These are phyloP conservation scores for Phytoseiulus persimilis DNA, from an alignment of 2,888 invertebrate species.

Conservation along the genomic window DNA sequence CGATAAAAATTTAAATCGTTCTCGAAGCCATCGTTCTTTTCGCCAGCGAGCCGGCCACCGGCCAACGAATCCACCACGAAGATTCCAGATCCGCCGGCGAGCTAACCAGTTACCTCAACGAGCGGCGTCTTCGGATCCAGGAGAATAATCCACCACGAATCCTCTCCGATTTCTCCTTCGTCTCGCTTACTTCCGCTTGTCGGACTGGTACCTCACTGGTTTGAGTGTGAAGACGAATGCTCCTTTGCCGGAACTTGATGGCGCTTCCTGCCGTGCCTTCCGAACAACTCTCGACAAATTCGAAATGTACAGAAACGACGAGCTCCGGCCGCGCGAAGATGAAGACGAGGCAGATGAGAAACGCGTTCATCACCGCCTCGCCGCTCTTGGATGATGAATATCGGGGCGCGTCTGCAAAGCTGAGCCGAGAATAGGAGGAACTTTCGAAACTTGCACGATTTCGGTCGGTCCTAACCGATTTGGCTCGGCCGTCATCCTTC, in stretches of 20 bases:
- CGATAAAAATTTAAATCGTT: constrained; percentile 34
- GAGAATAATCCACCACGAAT: neutral
- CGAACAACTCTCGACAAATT: neutral
- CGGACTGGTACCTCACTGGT: too few relatives aligned
- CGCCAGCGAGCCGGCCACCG: neutral
- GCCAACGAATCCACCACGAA: neutral
- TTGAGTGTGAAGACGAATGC: too few relatives aligned
- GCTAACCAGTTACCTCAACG: neutral
- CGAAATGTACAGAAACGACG: neutral
- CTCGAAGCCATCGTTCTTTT: constrained; percentile 27
- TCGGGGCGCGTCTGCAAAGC: neutral
- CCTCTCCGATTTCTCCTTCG: too few relatives aligned
- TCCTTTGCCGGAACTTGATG: too few relatives aligned
- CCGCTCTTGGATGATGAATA: neutral
- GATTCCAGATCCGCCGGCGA: neutral
- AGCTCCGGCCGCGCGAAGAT: neutral
- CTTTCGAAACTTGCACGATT: neutral
- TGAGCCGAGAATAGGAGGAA: neutral
- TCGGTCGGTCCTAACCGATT: neutral
- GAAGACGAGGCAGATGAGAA: neutral
- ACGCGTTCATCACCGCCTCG: neutral
- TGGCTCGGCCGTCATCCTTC: neutral
- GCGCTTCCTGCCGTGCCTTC: neutral
- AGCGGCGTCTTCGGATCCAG: neutral
- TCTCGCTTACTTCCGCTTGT: too few relatives aligned